Evolutionary conservation across 23 tunicate genomes (phyloP), one percentile per base, ranked within the genome.

Genomic region (Styela clava): DNA sequence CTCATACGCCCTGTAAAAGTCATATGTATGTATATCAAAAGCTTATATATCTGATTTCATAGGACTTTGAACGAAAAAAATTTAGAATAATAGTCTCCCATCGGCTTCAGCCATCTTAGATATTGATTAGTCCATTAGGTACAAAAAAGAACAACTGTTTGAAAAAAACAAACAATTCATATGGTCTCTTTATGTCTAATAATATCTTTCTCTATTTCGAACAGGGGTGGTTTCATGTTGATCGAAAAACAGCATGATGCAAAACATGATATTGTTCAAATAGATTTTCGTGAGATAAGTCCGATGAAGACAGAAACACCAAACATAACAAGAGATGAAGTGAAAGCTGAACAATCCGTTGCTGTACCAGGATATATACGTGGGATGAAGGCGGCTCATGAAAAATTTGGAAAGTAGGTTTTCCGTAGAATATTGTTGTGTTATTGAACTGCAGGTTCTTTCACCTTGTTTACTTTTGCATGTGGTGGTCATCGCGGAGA

Each of bases 201-300:
- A 16, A 67, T 67, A 25, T 1, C 0, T 25, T 67, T 24, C 12
- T 18, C 32, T 0, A 27, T 25, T 67, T 67, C n/a, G n/a, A n/a
- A 12, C 87, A 92, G 97, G 2, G 97, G 97, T 32, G 97, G 97
- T 7, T 92, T 84, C 74, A 91, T 86, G 28, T 12, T 92, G 79
- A 79, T 92, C 19, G 86, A 92, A 73, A 61, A 92, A n/a, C 92
- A 84, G 61, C 87, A 74, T 35, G 25, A 74, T 19, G 86, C 51
- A 31, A 70, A 68, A 26, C 44, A 79, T 7, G 85, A 86, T 0
- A 83, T 85, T 24, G 64, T 52, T 16, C 24, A 83, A 36, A 83
- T 83, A 28, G 72, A 92, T 56, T 92, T 92, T 63, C 91, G 97
- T 25, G 97, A 92, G 44, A 26, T 52, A 29, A 83, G 92, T 32